A percentile compares a stretch with the other conserved stretches of the same genome.
Evolutionary conservation across 2,113 vertebrate genomes (phyloP).

Genomic region (Oryzias celebensis): DNA sequence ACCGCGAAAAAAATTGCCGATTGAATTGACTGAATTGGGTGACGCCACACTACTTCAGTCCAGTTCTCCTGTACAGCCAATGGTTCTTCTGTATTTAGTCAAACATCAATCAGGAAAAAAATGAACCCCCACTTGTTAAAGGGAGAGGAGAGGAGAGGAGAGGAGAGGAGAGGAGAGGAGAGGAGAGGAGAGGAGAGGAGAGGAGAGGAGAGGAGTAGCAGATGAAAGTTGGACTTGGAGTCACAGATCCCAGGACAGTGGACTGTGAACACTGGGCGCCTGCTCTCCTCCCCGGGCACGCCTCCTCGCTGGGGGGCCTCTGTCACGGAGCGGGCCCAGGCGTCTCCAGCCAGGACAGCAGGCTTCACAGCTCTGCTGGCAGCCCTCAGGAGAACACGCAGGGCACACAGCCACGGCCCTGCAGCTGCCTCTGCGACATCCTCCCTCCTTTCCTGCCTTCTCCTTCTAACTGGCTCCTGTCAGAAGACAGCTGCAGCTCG

Average conservation of each 20-base stretch:
- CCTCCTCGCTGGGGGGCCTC: conserved; percentile 13
- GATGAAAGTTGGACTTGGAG: conserved; percentile 61
- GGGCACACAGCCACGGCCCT: conserved; percentile 64
- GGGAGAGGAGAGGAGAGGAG: no score
- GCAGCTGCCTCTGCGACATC: conserved; percentile 54
- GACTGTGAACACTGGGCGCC: conserved; percentile 43
- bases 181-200: not conserved
- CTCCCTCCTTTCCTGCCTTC: conserved; percentile 32
- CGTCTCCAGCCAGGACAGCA: conserved; percentile 65
- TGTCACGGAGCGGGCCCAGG: conserved; percentile 52
- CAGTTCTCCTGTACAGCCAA: no score
- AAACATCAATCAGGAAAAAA: no score
- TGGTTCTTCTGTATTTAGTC: no score
- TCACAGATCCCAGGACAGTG: conserved; percentile 64
- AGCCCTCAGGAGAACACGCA: conserved; percentile 59
- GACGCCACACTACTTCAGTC: no score
- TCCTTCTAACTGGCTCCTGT: conserved; percentile 10
- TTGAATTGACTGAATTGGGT: no score
- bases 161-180: not conserved
- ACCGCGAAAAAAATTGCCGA: no score
- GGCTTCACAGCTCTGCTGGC: conserved; percentile 57
- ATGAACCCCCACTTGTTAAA: no score
- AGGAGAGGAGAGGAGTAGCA: conserved; percentile 40
- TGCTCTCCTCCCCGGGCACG: conserved; percentile 31
- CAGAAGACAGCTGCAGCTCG: not conserved